Evolutionary conservation across 2,797 vertebrate genomes (phyloP).

Genomic region (Mionectes olivaceus): DNA sequence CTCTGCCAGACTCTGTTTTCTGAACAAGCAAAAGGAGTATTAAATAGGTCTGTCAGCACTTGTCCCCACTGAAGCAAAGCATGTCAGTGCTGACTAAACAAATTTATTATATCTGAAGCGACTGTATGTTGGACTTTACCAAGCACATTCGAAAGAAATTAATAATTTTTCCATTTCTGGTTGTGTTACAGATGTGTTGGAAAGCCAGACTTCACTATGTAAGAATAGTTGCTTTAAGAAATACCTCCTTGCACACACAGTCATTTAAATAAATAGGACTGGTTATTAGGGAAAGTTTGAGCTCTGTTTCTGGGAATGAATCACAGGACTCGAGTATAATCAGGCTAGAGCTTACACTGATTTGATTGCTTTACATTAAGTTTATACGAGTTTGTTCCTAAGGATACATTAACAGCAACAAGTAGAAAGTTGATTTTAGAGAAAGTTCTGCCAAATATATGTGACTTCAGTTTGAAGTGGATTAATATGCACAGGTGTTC

Average conservation of each 20-base stretch:
- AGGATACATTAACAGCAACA: neutral
- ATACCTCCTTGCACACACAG: neutral
- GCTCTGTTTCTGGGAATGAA: neutral
- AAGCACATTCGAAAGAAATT: constrained; percentile 26
- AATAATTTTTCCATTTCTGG: constrained; percentile 20
- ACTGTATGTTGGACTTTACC: neutral
- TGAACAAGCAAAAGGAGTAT: neutral
- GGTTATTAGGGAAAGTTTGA: neutral
- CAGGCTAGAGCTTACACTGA: neutral
- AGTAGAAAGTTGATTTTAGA: neutral
- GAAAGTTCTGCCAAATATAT: neutral
- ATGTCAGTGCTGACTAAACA: neutral
- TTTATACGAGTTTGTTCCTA: neutral
- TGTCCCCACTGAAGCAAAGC: neutral
- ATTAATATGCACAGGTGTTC: neutral
- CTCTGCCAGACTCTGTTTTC: neutral
- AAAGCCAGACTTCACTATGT: neutral
- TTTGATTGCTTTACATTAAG: neutral
- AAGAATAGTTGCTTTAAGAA: neutral
- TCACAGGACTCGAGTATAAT: neutral
- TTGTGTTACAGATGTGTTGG: neutral
- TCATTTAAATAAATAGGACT: neutral
- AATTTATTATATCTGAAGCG: neutral
- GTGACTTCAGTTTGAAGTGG: neutral
- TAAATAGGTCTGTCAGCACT: neutral